Conservation (phyloP, 1,140 invertebrate genomes). For the Pantala flavescens region DNA sequence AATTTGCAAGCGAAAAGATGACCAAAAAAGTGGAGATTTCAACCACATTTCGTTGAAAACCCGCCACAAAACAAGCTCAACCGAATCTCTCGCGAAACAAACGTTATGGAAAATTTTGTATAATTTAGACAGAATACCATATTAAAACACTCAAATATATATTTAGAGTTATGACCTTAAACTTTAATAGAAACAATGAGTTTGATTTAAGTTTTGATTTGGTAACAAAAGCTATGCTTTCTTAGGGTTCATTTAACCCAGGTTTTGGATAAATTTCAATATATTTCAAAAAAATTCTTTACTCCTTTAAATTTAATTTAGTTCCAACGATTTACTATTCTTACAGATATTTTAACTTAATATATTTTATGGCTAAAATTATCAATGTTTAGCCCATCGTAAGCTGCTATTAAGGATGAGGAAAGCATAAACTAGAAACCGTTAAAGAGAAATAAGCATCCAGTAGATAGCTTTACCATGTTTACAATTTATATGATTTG, state of each 20-base stretch:
- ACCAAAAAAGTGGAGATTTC: too few relatives aligned
- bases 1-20: too few relatives aligned
- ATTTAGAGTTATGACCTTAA: background rate
- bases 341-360: background rate
- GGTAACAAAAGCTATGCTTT: background rate
- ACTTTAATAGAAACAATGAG: background rate
- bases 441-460: too few relatives aligned
- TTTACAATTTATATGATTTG: too few relatives aligned
- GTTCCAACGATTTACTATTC: background rate
- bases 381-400: background rate
- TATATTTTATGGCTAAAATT: background rate
- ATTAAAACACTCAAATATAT: background rate
- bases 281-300: background rate
- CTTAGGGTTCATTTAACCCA: background rate
- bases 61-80: too few relatives aligned
- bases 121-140: too few relatives aligned
- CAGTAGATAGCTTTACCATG: too few relatives aligned
- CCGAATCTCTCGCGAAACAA: too few relatives aligned
- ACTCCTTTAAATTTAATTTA: background rate
- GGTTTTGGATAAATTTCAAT: background rate
- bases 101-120: too few relatives aligned
- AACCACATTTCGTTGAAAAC: too few relatives aligned
- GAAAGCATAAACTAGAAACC: too few relatives aligned
- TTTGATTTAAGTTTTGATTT: background rate
- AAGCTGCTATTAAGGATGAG: too few relatives aligned